A percentile compares a stretch with the other conserved stretches of the same genome.
Conservation (phyloP, 2,888 invertebrate genomes). For the Chymomyza caudatula region DNA sequence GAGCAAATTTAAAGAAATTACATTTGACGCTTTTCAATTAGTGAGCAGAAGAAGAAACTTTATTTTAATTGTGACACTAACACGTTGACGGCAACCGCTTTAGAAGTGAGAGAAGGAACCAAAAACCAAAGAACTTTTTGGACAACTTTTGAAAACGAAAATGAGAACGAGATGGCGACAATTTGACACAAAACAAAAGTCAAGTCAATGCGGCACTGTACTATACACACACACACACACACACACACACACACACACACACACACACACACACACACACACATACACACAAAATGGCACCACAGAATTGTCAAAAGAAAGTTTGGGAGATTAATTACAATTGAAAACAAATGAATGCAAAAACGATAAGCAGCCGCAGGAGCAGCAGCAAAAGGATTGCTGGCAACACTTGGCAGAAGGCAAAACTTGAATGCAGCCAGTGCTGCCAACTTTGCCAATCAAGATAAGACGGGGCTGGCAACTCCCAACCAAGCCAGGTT, state of each 20-base stretch:
- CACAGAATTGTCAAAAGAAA: slow-evolving; percentile 68
- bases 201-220: background rate
- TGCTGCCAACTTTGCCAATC: slow-evolving; percentile 64
- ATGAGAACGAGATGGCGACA: slow-evolving; percentile 28
- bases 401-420: slow-evolving; percentile 10
- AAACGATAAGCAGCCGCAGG: slow-evolving; percentile 69
- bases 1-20: slow-evolving; percentile 60
- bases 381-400: slow-evolving; percentile 10
- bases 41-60: slow-evolving; percentile 66
- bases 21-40: slow-evolving; percentile 72
- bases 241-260: too few species aligned
- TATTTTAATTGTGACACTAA: slow-evolving; percentile 74
- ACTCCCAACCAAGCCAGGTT: background rate
- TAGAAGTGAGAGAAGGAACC: slow-evolving; percentile 16
- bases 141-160: slow-evolving; percentile 32
- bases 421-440: slow-evolving; percentile 10
- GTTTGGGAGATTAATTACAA: slow-evolving; percentile 73
- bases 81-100: slow-evolving; percentile 50
- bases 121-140: slow-evolving; percentile 46
- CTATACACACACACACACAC: too few species aligned
- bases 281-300: slow-evolving; percentile 39
- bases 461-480: slow-evolving; percentile 49
- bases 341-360: slow-evolving; percentile 74
- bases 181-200: slow-evolving; percentile 43
- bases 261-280: too few species aligned